Conservation (phyloP, 1,140 invertebrate genomes). For the Rhagoletis zephyria region DNA sequence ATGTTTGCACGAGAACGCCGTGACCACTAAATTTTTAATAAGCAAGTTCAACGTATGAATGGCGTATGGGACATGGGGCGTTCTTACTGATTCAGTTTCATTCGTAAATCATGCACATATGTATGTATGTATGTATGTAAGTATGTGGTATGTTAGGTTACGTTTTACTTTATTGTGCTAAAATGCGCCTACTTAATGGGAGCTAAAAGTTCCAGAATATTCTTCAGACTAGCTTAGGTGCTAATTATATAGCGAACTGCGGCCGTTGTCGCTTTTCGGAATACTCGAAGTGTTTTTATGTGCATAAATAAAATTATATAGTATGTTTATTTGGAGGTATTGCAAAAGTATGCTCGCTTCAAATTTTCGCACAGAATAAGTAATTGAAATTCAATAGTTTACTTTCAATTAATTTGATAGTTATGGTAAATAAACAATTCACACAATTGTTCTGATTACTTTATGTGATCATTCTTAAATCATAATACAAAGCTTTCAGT, state of each 20-base stretch:
- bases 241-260: no score
- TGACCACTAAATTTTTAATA: conserved; percentile 49
- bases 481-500: no score
- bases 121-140: background rate
- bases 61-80: background rate
- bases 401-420: background rate
- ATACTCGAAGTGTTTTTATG: background rate
- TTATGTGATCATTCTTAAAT: background rate
- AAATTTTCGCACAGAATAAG: background rate
- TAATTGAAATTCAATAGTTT: background rate
- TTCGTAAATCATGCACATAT: background rate
- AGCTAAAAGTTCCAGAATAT: no score
- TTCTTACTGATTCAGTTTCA: background rate
- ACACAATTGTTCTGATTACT: background rate
- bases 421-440: conserved; percentile 12
- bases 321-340: background rate
- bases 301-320: background rate
- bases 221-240: no score
- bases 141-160: no score
- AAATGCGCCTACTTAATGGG: no score
- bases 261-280: no score
- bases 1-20: conserved; percentile 29
- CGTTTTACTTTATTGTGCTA: no score
- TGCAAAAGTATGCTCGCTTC: background rate
- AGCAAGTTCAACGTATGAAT: conserved; percentile 36